Evolutionary conservation across 2,797 vertebrate species (phyloP).

Genomic region (Sebastes jordani): DNA sequence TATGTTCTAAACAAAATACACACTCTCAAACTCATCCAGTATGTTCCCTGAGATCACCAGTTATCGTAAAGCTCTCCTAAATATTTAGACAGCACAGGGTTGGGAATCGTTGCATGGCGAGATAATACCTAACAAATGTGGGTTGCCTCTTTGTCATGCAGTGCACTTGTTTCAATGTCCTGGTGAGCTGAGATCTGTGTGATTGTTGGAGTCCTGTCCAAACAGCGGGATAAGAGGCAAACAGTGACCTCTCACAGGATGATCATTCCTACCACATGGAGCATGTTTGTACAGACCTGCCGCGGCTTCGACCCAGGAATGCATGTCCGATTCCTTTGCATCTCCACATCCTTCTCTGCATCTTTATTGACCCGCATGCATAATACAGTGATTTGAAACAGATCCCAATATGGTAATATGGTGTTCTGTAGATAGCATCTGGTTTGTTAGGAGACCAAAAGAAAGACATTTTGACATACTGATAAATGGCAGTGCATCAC

Average conservation of each 20-base stretch:
- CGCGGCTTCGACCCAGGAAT: conserved; percentile 67
- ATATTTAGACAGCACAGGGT: conserved; percentile 77
- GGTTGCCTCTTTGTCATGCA: conserved; percentile 53
- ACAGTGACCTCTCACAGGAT: conserved; percentile 75
- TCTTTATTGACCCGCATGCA: conserved; percentile 22
- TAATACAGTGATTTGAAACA: conserved; percentile 38
- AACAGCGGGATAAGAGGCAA: conserved; percentile 70
- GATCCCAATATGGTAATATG: neutral
- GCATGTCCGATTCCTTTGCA: conserved; percentile 70
- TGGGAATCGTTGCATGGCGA: conserved; percentile 45
- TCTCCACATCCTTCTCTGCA: conserved; percentile 41
- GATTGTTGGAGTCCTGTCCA: conserved; percentile 75
- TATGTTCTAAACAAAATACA: conserved; percentile 67
- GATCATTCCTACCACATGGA: conserved; percentile 79
- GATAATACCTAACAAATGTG: conserved; percentile 83
- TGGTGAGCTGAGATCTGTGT: conserved; percentile 69
- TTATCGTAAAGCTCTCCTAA: conserved; percentile 75
- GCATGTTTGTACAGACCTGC: conserved; percentile 75
- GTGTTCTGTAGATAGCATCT: conserved; percentile 36
- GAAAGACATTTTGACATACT: conserved; percentile 24
- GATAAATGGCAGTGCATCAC: conserved; percentile 44
- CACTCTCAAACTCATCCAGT: conserved; percentile 69
- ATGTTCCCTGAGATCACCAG: conserved; percentile 70
- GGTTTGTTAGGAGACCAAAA: conserved; percentile 29
- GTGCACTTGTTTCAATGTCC: conserved; percentile 67